These are phyloP conservation scores for Linyphia triangularis DNA, from an alignment of 2,888 invertebrate species.

Conservation along the genomic window DNA sequence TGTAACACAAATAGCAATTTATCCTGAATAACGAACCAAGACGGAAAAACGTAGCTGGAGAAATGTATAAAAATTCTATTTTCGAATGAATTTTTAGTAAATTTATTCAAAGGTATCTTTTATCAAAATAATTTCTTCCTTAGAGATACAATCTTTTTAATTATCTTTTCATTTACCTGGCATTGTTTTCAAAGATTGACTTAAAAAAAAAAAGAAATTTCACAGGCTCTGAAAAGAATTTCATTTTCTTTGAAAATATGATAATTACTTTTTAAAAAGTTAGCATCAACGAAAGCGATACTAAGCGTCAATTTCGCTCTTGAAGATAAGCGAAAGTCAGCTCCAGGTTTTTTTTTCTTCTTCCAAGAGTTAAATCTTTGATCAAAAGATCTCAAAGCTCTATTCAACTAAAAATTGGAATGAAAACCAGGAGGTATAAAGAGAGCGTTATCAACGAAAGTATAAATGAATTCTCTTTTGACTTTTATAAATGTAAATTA, in stretches of 20 bases:
- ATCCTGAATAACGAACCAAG: no score
- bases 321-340: neutral
- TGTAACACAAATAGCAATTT: no score
- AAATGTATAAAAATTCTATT: no score
- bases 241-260: neutral
- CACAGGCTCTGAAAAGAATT: neutral
- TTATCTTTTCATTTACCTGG: neutral
- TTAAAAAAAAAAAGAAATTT: neutral
- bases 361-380: neutral
- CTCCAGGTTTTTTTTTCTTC: no score
- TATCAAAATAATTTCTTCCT: neutral
- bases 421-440: neutral
- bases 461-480: conserved; percentile 14
- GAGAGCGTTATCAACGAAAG: conserved; percentile 6
- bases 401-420: conserved; percentile 14
- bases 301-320: neutral
- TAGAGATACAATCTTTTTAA: neutral
- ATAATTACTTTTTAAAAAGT: neutral
- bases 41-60: no score
- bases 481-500: conserved; percentile 46
- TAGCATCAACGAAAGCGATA: neutral
- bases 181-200: neutral
- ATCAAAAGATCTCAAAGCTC: conserved; percentile 13
- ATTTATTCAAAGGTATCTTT: no score
- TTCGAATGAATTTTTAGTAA: no score